Base-by-base conservation (phyloP, 2,888 invertebrate genomes). In the Folsomia manolachei region DNA sequence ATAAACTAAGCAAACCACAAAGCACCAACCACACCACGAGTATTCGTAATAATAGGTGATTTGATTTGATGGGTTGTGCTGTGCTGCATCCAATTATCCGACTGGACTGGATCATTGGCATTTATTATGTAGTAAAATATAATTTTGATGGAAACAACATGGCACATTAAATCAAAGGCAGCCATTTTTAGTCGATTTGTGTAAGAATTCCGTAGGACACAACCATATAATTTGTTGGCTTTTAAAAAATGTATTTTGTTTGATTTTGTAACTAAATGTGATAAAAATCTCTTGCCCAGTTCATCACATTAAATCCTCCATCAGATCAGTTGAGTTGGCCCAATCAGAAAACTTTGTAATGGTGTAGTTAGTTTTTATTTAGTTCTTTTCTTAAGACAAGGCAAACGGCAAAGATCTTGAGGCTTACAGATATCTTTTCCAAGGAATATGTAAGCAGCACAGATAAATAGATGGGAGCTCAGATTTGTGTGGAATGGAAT, bases 151-250 rank as follows among this genome's bases (percentile, higher is more conserved):
- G n/a, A 7, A 18, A 56, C 19, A 56, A 56, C 56, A 56, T 56
- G 56, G 7, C 21, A n/a, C n/a, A 56, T 56, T 56, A 56, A 56
- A 56, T 56, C 56, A 56, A 56, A 56, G n/a, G 4, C 56, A 56
- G 56, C 56, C 56, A 56, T 56, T 56, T 56, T 56, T 18, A 19
- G 11, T 56, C 21, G n/a, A n/a, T n/a, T n/a, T n/a, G n/a, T n/a
- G n/a, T n/a, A n/a, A n/a, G n/a, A n/a, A n/a, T n/a, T n/a, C n/a
- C n/a, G n/a, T n/a, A n/a, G n/a, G n/a, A n/a, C n/a, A n/a, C n/a
- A n/a, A n/a, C n/a, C n/a, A n/a, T 39, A 39, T 39, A 39, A 39
- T 39, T 39, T 39, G 39, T 39, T 9, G 39, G 39, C 39, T 39
- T 39, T n/a, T n/a, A n/a, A n/a, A n/a, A n/a, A n/a, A 39, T 39